Percentiles rank a stretch among this genome's conserved stretches.
Conservation (phyloP, 2,888 invertebrate species). For the Meteorus colon region DNA sequence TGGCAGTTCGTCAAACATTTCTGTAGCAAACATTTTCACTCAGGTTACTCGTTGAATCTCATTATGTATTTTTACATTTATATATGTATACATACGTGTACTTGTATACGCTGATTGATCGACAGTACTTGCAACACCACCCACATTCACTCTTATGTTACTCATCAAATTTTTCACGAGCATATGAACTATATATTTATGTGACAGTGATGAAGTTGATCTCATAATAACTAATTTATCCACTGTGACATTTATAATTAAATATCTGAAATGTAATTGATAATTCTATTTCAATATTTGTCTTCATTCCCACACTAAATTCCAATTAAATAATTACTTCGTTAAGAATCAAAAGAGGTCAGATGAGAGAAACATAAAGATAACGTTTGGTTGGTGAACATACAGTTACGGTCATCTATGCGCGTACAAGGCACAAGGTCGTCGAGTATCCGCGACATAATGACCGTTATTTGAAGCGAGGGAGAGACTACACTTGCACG, state of each 20-base stretch:
- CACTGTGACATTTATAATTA: neutral
- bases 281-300: neutral
- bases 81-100: neutral
- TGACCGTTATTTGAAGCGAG: slow-evolving; percentile 64
- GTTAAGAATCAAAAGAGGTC: neutral
- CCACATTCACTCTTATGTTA: neutral
- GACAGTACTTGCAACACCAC: slow-evolving; percentile 7
- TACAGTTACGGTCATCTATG: neutral
- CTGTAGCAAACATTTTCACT: neutral
- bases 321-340: neutral
- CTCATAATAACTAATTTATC: neutral
- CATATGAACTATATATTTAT: neutral
- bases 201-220: slow-evolving; percentile 7
- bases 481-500: slow-evolving; percentile 16
- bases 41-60: neutral
- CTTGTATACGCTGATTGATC: neutral
- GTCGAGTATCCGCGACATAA: slow-evolving; percentile 56
- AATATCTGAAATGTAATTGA: neutral
- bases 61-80: neutral
- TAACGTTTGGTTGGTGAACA: slow-evolving; percentile 1
- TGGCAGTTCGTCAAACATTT: neutral
- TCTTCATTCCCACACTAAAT: neutral
- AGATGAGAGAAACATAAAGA: neutral
- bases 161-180: neutral
- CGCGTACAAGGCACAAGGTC: slow-evolving; percentile 38